These are phyloP conservation scores for Xerus rutilus DNA, from an alignment of 2,797 vertebrate species.

Conservation along the genomic window DNA sequence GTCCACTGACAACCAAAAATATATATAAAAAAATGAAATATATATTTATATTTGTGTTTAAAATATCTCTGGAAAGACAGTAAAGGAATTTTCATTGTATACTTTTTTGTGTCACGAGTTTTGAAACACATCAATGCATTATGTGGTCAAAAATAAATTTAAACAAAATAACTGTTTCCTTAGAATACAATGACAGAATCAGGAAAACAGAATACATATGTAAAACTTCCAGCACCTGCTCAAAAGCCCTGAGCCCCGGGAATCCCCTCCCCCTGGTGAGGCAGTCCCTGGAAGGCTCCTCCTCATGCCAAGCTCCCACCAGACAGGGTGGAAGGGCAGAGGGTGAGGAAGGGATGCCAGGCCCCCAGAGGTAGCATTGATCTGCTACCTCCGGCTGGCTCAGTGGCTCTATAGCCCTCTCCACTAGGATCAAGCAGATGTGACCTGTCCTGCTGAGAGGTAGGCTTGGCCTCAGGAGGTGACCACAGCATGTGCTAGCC, in stretches of 20 bases:
- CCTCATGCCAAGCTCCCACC: not conserved
- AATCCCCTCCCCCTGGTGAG: too few relatives aligned
- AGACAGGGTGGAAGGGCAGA: not conserved
- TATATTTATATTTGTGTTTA: not conserved
- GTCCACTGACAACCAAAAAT: too few relatives aligned
- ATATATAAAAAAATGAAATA: not conserved
- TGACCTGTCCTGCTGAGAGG: constrained; percentile 50
- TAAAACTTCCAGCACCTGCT: not conserved
- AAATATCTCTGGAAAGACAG: not conserved
- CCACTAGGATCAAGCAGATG: not conserved
- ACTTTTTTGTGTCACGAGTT: not conserved
- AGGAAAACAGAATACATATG: not conserved
- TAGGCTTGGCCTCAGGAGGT: not conserved
- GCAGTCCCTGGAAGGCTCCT: not conserved
- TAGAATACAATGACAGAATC: not conserved
- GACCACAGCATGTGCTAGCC: not conserved
- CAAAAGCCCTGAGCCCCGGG: not conserved
- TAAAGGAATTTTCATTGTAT: not conserved
- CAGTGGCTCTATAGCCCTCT: not conserved
- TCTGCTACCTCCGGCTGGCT: not conserved
- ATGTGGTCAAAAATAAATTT: constrained; percentile 6
- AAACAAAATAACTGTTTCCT: not conserved
- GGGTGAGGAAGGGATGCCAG: not conserved
- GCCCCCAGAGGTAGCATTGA: not conserved
- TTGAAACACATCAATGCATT: not conserved